Evolutionary conservation across 2,113 vertebrate species (phyloP).

Genomic region (Tachysurus fulvidraco): DNA sequence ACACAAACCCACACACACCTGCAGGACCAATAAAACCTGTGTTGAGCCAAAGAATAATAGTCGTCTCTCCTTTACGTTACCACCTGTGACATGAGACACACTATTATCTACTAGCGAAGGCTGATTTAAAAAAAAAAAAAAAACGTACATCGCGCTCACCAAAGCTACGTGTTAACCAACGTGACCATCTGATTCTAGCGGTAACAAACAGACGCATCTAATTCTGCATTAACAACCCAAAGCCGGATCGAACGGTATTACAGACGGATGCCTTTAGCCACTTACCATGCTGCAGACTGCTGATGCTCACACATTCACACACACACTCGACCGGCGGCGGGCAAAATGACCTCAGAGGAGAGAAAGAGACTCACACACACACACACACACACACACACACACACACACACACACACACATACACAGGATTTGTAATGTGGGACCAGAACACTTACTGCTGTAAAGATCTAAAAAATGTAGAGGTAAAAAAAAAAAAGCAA

Average conservation of each 20-base stretch:
- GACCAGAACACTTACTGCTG: not conserved
- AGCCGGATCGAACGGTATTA: conserved; percentile 44
- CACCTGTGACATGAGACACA: conserved; percentile 21
- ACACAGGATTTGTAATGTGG: not conserved
- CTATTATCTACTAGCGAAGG: not conserved
- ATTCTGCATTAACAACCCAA: not conserved
- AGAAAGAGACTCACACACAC: conserved; percentile 37
- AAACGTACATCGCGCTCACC: not conserved
- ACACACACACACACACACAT: not conserved
- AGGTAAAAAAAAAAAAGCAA: not conserved
- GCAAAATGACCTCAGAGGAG: conserved; percentile 47
- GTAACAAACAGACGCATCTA: not conserved
- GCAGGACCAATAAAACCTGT: not conserved
- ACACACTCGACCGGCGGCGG: conserved; percentile 1
- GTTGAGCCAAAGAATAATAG: not conserved
- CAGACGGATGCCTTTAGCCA: conserved; percentile 52
- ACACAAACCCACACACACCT: not conserved
- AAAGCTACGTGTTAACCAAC: not conserved
- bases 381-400: not conserved
- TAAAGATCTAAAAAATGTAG: not conserved
- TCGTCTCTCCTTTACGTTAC: not conserved
- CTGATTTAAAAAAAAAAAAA: conserved; percentile 15
- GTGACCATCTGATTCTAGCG: not conserved
- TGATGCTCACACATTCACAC: conserved; percentile 32
- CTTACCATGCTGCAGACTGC: conserved; percentile 66